Evolutionary conservation across 2,113 vertebrate genomes (phyloP).

Genomic region (Andinoacara biseriatus): DNA sequence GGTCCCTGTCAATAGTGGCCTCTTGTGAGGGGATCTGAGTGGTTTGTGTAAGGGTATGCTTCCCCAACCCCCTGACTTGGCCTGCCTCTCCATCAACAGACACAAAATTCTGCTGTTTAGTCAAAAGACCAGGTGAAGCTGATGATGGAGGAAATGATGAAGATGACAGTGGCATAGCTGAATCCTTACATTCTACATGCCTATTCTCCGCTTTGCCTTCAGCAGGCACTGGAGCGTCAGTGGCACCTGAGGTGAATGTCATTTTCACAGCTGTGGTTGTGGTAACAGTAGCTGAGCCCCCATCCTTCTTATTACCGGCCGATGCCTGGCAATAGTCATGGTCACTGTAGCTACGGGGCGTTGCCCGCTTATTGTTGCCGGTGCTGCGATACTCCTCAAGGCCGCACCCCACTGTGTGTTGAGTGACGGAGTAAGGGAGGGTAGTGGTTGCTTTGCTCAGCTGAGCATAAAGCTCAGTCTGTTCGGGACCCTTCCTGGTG

Average conservation of each 20-base stretch:
- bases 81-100: slow-evolving; percentile 81
- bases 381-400: slow-evolving; percentile 85
- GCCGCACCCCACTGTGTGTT: slow-evolving; percentile 73
- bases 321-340: slow-evolving; percentile 98
- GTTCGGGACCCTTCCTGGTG: slow-evolving; percentile 88
- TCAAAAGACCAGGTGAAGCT: slow-evolving; percentile 77
- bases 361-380: slow-evolving; percentile 84
- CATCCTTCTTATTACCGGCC: slow-evolving; percentile 87
- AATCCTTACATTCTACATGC: slow-evolving; percentile 90
- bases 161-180: slow-evolving; percentile 80
- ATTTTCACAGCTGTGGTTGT: slow-evolving; percentile 51
- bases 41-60: slow-evolving; percentile 65
- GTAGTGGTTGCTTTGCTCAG: slow-evolving; percentile 90
- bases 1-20: slow-evolving; percentile 75
- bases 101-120: slow-evolving; percentile 83
- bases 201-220: slow-evolving; percentile 85
- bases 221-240: slow-evolving; percentile 74
- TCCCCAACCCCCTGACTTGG: slow-evolving; percentile 70
- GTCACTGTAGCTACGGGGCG: slow-evolving; percentile 91
- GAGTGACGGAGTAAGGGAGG: slow-evolving; percentile 78
- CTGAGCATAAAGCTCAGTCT: slow-evolving; percentile 94
- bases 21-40: slow-evolving; percentile 52
- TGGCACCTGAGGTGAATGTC: slow-evolving; percentile 77
- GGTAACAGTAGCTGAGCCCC: slow-evolving; percentile 59
- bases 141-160: slow-evolving; percentile 77